Percentiles rank a stretch among this genome's conserved stretches.
phyloP scores from a whole-genome alignment of 2,888 invertebrate genomes.

The Erpobdella octoculata region DNA sequence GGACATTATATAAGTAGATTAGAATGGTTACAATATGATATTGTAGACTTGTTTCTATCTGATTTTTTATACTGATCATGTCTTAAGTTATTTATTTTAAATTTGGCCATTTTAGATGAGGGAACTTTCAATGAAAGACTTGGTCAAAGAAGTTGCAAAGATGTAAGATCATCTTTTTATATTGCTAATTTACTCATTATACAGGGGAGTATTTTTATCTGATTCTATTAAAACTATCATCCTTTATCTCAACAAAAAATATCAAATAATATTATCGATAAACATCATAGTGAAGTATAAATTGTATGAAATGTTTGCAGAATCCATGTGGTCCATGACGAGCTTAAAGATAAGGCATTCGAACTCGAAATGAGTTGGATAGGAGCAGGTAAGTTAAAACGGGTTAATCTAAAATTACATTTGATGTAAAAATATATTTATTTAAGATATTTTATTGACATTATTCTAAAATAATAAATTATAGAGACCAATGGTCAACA shows the following conservation, averaged over 20 bases:
- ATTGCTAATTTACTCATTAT: not conserved
- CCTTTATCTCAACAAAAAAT: not conserved
- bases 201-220: not conserved
- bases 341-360: constrained; percentile 89
- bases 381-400: constrained; percentile 58
- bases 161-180: constrained; percentile 59
- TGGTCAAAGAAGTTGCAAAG: constrained; percentile 88
- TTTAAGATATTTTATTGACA: not conserved
- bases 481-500: constrained; percentile 65
- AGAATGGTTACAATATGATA: not conserved
- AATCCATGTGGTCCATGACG: constrained; percentile 57
- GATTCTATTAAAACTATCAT: not conserved
- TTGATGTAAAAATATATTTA: not conserved
- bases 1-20: not conserved
- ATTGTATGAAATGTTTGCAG: constrained; percentile 41
- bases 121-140: constrained; percentile 72
- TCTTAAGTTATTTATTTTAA: not conserved
- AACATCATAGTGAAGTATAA: not conserved
- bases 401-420: not conserved
- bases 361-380: constrained; percentile 92
- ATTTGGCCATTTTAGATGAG: constrained; percentile 55
- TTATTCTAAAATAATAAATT: too few species aligned
- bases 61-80: not conserved
- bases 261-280: not conserved
- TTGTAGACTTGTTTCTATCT: not conserved